Conservation (phyloP, 2,113 vertebrate species). For the Thalassarche chlororhynchos region DNA sequence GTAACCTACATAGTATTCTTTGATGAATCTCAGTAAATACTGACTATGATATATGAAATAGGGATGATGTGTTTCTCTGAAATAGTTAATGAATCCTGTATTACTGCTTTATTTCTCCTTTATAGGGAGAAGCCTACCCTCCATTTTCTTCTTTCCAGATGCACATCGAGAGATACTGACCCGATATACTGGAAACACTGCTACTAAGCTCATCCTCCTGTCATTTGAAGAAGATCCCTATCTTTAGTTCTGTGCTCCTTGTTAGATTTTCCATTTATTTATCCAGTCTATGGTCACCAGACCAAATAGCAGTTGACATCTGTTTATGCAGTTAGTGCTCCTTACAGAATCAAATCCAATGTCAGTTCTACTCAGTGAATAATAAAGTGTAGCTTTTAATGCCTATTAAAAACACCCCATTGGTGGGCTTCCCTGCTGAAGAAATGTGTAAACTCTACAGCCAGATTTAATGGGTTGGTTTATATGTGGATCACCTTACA, state of each 20-base stretch:
- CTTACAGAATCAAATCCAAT: slow-evolving; percentile 3
- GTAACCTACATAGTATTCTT: not conserved
- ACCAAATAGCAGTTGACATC: slow-evolving; percentile 19
- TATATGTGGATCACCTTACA: not conserved
- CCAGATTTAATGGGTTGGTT: not conserved
- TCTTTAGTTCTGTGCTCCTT: not conserved
- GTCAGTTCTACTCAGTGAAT: slow-evolving; percentile 6
- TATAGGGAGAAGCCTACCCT: not conserved
- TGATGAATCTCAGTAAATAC: not conserved
- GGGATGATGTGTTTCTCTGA: not conserved
- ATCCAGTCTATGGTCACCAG: not conserved
- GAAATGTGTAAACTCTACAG: not conserved
- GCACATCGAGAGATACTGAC: not conserved
- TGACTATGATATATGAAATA: not conserved
- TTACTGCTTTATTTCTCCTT: not conserved
- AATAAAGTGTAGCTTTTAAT: slow-evolving; percentile 19
- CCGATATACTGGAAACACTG: not conserved
- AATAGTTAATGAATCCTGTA: not conserved
- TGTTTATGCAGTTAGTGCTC: slow-evolving; percentile 30
- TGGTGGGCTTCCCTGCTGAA: slow-evolving; percentile 24
- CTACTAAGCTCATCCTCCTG: not conserved
- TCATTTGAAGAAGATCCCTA: not conserved
- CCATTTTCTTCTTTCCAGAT: not conserved
- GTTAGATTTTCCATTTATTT: slow-evolving; percentile 22
- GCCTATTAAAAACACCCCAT: slow-evolving; percentile 12